These are phyloP conservation scores for Falco concolor DNA, from an alignment of 2,797 vertebrate species.

Conservation along the genomic window DNA sequence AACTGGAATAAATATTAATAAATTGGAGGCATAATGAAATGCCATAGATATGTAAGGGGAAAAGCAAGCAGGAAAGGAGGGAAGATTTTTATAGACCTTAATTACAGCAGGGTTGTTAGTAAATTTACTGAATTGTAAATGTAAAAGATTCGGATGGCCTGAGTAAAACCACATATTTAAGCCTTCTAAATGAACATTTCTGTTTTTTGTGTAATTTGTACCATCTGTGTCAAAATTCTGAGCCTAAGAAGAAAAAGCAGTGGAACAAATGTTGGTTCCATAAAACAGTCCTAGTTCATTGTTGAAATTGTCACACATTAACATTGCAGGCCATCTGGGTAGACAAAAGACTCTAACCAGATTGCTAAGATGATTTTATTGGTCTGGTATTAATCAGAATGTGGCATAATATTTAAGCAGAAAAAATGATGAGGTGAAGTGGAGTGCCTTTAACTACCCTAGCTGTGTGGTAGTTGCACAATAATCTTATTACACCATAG, in stretches of 20 bases:
- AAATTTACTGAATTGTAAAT: slow-evolving; percentile 80
- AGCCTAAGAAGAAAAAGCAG: slow-evolving; percentile 80
- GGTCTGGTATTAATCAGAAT: slow-evolving; percentile 83
- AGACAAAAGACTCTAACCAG: slow-evolving; percentile 83
- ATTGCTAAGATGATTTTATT: slow-evolving; percentile 82
- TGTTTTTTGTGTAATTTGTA: slow-evolving; percentile 84
- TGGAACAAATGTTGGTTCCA: slow-evolving; percentile 85
- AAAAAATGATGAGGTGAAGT: slow-evolving; percentile 79
- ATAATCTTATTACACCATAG: slow-evolving; percentile 13
- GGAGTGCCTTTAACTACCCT: slow-evolving; percentile 62
- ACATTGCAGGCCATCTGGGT: slow-evolving; percentile 83
- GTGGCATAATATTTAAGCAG: slow-evolving; percentile 81
- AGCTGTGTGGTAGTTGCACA: slow-evolving; percentile 35
- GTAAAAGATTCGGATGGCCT: slow-evolving; percentile 78
- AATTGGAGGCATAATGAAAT: slow-evolving; percentile 69
- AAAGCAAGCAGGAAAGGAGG: slow-evolving; percentile 69
- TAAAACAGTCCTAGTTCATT: slow-evolving; percentile 85
- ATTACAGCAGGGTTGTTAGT: slow-evolving; percentile 79
- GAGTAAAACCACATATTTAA: slow-evolving; percentile 83
- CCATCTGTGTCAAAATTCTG: slow-evolving; percentile 85
- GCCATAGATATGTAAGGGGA: slow-evolving; percentile 57
- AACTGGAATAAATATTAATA: slow-evolving; percentile 75
- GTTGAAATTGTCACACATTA: slow-evolving; percentile 87
- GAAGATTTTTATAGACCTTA: slow-evolving; percentile 74
- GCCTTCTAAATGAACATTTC: slow-evolving; percentile 84